Evolutionary conservation across 2,888 invertebrate species (phyloP).

Genomic region (Pristionchus arcanus): DNA sequence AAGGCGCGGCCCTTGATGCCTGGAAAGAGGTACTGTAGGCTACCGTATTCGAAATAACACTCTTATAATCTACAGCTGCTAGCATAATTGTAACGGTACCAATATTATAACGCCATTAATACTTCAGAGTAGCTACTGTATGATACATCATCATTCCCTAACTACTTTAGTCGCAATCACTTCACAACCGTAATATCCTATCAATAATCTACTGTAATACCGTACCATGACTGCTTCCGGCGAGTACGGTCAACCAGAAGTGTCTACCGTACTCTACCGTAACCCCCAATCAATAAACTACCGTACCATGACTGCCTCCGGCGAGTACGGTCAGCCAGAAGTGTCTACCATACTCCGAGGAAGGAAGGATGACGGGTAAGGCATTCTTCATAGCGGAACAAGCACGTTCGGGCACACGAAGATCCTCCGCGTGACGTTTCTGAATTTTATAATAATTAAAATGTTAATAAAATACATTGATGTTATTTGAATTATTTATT

Average conservation of each 20-base stretch:
- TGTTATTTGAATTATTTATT: too few species aligned
- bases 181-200: conserved; percentile 4
- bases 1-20: background rate
- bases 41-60: background rate
- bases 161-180: too few species aligned
- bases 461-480: too few species aligned
- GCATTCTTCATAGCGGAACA: background rate
- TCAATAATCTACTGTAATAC: background rate
- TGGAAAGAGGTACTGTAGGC: conserved; percentile 20
- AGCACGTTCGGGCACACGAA: background rate
- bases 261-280: conserved; percentile 23
- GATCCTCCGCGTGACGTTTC: conserved; percentile 32
- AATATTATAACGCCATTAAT: too few species aligned
- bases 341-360: conserved; percentile 10
- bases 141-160: too few species aligned
- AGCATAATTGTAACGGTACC: too few species aligned
- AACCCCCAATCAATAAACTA: background rate
- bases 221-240: conserved; percentile 17
- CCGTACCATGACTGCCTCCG: conserved; percentile 18
- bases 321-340: conserved; percentile 32
- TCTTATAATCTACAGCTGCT: background rate
- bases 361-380: conserved; percentile 7
- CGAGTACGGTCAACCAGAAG: conserved; percentile 20
- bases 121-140: too few species aligned
- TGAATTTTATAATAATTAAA: too few species aligned